Evolutionary conservation across 2,797 vertebrate genomes (phyloP).

Genomic region (Chanos chanos): DNA sequence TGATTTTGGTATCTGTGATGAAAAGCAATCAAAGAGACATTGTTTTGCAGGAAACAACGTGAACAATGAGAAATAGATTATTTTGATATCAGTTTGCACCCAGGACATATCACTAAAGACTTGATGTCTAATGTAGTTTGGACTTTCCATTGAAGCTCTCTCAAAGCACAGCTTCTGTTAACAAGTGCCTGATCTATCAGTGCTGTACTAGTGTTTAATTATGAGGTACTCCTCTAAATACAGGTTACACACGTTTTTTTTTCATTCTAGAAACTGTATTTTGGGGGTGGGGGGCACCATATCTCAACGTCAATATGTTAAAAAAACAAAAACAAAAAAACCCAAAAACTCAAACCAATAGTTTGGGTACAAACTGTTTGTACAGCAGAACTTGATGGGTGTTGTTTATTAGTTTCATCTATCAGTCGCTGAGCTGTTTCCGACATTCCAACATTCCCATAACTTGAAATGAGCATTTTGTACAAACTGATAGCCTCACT

Average conservation of each 20-base stretch:
- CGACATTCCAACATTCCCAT: conserved; percentile 43
- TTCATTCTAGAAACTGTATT: background rate
- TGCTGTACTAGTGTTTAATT: conserved; percentile 6
- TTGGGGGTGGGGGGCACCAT: too few relatives aligned
- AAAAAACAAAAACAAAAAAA: conserved; percentile 17
- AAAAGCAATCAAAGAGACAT: conserved; percentile 16
- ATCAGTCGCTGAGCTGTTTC: conserved; percentile 26
- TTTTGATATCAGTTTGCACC: conserved; percentile 14
- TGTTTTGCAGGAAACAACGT: conserved; percentile 13
- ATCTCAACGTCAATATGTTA: too few relatives aligned
- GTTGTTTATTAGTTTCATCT: conserved; percentile 29
- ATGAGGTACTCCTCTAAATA: conserved; percentile 47
- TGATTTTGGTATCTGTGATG: conserved; percentile 14
- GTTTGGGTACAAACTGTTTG: conserved; percentile 20
- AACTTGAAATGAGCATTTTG: conserved; percentile 24
- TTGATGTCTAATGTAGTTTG: conserved; percentile 12
- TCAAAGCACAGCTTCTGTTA: conserved; percentile 23
- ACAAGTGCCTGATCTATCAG: conserved; percentile 59
- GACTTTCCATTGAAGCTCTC: conserved; percentile 20
- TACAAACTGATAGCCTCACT: conserved; percentile 16
- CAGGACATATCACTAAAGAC: conserved; percentile 2
- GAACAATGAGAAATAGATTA: conserved; percentile 18
- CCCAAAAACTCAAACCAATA: conserved; percentile 1
- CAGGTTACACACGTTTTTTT: conserved; percentile 7
- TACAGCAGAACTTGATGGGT: conserved; percentile 20